phyloP scores from a whole-genome alignment of 30 jellyfish, hydroid and myxozoan species.

The Aurelia coerulea region DNA sequence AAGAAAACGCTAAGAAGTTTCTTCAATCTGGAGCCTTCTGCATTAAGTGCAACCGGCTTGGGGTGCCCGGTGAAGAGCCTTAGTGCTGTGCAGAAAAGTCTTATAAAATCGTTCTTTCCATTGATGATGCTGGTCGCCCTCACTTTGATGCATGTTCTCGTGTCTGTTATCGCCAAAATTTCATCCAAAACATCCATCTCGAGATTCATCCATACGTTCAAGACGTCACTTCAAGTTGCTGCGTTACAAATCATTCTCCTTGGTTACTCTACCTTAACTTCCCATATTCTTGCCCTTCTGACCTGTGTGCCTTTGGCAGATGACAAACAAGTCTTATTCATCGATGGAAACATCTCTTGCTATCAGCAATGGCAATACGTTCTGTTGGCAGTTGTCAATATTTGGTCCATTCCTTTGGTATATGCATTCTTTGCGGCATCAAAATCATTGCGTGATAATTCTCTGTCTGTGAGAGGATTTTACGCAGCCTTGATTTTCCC shows the following conservation, averaged over 20 bases:
- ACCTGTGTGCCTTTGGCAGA: slow-evolving; percentile 32
- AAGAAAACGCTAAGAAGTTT: not conserved
- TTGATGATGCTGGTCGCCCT: not conserved
- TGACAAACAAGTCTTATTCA: slow-evolving; percentile 14
- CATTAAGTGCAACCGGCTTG: not conserved
- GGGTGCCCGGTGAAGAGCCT: not conserved
- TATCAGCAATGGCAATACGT: slow-evolving; percentile 41
- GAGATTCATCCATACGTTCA: not conserved
- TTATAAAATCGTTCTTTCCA: slow-evolving; percentile 8
- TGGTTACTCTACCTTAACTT: slow-evolving; percentile 24
- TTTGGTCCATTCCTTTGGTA: slow-evolving; percentile 31
- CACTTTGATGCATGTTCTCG: not conserved
- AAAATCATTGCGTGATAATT: not conserved
- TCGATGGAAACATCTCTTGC: slow-evolving; percentile 28
- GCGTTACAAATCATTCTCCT: slow-evolving; percentile 7
- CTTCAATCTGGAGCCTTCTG: not conserved
- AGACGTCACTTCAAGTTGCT: slow-evolving; percentile 2
- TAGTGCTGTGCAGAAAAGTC: not conserved
- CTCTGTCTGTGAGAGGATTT: slow-evolving; percentile 7
- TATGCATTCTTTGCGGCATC: not conserved
- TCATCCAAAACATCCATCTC: not conserved
- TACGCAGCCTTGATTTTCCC: slow-evolving; percentile 34
- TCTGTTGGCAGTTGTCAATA: not conserved
- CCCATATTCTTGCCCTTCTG: slow-evolving; percentile 11
- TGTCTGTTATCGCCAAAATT: not conserved